Evolutionary conservation across 2,797 vertebrate genomes (phyloP), one percentile per base, ranked within the genome.

Genomic region (Pseudomugil gertrudae): DNA sequence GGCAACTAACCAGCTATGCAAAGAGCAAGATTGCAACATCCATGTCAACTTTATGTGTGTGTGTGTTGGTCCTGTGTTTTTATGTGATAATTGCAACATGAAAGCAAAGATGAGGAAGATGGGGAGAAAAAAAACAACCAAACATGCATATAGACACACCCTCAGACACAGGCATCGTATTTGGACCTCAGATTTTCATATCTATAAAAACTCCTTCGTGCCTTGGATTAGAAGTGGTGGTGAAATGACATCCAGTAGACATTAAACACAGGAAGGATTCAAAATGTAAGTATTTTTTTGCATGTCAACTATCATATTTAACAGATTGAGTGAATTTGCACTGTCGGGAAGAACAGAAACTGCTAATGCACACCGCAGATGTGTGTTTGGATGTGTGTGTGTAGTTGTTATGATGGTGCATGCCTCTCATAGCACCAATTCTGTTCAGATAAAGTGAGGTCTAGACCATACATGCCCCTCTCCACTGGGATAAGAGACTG

Each of bases 1-100:
- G 88, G 89, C 85, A 87, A 87, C 87, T 69, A 72, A 79, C 83
- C 88, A 88, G 72, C 14, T 63, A 79, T 75, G 78, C 73, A 70
- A 69, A 66, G 62, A 55, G 23, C 33, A 69, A 54, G 67, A 61
- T 70, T 6, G 11, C 65, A 81, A 72, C 60, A 62, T 60, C 33
- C 55, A 67, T 33, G 69, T 72, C 74, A 50, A 60, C 60, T 76
- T 68, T 53, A 48, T 45, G 17, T 24, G 21, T 66, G 1, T 26
- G 29, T 54, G 51, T 35, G 17, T 32, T 14, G 64, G 0, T 65
- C 45, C 40, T 43, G 7, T 72, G 57, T 69, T 51, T 74, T 66
- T 63, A 2, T 21, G 21, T 67, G 57, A 50, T 62, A 74, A 57
- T 82, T 61, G 19, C 15, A 57, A 40, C 21, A 65, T 23, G n/a